Evolutionary conservation across 2,888 invertebrate genomes (phyloP).

Genomic region (Aporophyla nigra): DNA sequence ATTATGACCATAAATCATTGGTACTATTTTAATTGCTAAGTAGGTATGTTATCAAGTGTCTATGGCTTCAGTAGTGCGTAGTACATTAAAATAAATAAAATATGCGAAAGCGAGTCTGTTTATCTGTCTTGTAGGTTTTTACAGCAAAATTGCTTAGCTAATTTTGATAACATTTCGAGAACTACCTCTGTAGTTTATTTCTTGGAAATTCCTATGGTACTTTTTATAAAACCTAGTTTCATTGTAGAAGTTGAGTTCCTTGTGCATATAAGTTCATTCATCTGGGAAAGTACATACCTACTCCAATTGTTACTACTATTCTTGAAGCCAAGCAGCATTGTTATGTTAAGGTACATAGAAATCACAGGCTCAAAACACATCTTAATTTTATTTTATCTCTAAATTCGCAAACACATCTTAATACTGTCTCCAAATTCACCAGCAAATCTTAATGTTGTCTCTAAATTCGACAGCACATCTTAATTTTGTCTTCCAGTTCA

Average conservation of each 20-base stretch:
- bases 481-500: background rate
- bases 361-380: background rate
- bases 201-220: background rate
- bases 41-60: background rate
- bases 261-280: background rate
- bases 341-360: background rate
- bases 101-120: background rate
- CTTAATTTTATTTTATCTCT: too few relatives aligned
- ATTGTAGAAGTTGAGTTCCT: background rate
- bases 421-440: too few relatives aligned
- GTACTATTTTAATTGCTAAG: slow-evolving; percentile 26
- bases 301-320: background rate
- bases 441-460: background rate
- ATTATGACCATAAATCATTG: slow-evolving; percentile 1
- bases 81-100: background rate
- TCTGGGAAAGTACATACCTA: background rate
- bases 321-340: background rate
- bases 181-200: background rate
- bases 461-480: background rate
- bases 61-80: slow-evolving; percentile 5
- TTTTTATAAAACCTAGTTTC: background rate
- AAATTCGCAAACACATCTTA: too few relatives aligned
- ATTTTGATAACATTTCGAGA: background rate
- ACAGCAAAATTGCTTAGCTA: background rate
- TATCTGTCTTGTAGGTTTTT: background rate